Base-by-base conservation (phyloP, 2,113 vertebrate genomes). In the Hiodon alosoides region DNA sequence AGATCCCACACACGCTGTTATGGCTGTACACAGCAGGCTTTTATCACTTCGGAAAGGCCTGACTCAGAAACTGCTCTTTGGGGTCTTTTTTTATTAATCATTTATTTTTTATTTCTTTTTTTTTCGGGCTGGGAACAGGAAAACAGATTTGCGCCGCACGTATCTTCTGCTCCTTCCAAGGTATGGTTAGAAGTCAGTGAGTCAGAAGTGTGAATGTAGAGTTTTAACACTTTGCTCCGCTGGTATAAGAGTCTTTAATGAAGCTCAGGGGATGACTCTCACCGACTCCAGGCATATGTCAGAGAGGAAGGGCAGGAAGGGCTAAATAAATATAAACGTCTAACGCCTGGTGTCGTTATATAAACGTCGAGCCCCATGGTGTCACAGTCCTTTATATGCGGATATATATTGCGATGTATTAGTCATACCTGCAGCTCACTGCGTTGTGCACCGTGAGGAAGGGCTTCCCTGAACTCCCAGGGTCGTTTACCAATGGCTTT, bases 61-160 rank as follows among this genome's bases (percentile, higher is more conserved):
- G 92, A 98, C 93, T 96, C 91, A 93, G 89, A 89, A 92, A 90
- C 86, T 90, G 87, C 90, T 90, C 90, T 89, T 90, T 79, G 90
- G 88, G 87, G 89, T 92, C 89, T 77, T 67, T 81, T 82, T 83
- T 31, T 31, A 31, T 31, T 31, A 31, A 31, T 31, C 74, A 67
- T 71, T 58, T 31, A 31, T 31, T 53, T 74, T 74, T 53, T 57
- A 54, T 75, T 75, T 75, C 68, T 59, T 54, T 71, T 47, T 71
- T 76, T 82, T 80, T 90, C 90, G 85, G 86, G 88, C 86, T 84
- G 80, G 69, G 85, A 84, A 84, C 87, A 88, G 87, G 31, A 31
- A 86, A 88, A 89, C 91, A 88, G 87, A 84, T 94, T 88, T 92
- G 89, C 92, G 94, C 93, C 90, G 89, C 94, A 92, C 90, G 92